A percentile compares a stretch with the other conserved stretches of the same genome.
Evolutionary conservation across 2,113 vertebrate species (phyloP).

Genomic region (Apodemus sylvaticus): DNA sequence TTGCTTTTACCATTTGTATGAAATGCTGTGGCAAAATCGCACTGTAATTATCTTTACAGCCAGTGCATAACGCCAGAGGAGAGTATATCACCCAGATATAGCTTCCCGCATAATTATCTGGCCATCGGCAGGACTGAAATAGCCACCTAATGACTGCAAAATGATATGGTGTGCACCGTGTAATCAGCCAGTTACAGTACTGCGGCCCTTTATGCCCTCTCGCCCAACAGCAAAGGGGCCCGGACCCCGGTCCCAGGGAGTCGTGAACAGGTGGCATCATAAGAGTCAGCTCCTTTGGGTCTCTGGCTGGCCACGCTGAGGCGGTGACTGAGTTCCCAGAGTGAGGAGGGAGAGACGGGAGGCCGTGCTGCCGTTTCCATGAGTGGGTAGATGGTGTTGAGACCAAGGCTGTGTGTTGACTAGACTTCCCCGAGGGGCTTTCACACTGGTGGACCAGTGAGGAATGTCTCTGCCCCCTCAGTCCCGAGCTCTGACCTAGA

Average conservation of each 20-base stretch:
- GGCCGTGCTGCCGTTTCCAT: background rate
- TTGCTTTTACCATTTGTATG: constrained; percentile 75
- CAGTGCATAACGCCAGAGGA: constrained; percentile 33
- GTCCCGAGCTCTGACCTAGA: background rate
- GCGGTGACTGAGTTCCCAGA: background rate
- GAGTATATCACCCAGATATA: constrained; percentile 66
- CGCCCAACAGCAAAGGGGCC: constrained; percentile 47
- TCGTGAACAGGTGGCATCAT: background rate
- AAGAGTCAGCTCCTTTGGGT: background rate
- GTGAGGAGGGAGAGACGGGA: background rate
- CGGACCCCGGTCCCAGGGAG: constrained; percentile 6
- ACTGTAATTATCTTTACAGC: constrained; percentile 77
- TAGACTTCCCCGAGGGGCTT: constrained; percentile 25
- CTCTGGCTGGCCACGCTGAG: background rate
- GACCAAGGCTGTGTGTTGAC: constrained; percentile 39
- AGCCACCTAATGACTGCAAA: constrained; percentile 77
- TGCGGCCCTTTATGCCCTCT: constrained; percentile 70
- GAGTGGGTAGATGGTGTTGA: constrained; percentile 23
- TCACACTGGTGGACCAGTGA: background rate
- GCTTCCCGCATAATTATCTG: constrained; percentile 72
- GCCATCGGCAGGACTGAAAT: constrained; percentile 72
- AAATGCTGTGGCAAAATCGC: constrained; percentile 79
- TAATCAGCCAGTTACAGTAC: constrained; percentile 78
- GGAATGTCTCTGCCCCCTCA: constrained; percentile 14
- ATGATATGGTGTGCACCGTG: constrained; percentile 68